Percentiles rank a stretch among this genome's conserved stretches.
Evolutionary conservation across 2,888 invertebrate species (phyloP).

Genomic region (Cancer borealis): DNA sequence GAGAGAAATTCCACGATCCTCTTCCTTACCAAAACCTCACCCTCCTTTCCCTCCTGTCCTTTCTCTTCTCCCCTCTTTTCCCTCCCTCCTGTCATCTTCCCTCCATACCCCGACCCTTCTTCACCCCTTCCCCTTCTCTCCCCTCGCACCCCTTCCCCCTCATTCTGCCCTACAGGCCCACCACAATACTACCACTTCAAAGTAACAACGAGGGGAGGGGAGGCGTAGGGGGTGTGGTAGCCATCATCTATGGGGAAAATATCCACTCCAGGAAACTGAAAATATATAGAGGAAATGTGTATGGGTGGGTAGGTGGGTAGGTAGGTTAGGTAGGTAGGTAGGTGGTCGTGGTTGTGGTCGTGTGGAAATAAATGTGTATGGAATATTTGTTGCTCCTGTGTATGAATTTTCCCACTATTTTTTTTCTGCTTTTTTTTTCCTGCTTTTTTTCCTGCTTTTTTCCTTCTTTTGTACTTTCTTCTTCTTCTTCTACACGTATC

Average conservation of each 20-base stretch:
- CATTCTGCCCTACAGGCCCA: neutral
- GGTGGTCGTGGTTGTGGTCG: neutral
- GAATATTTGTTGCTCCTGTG: neutral
- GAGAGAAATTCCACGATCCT: neutral
- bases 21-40: neutral
- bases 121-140: neutral
- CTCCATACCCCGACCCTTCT: neutral
- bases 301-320: neutral
- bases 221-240: neutral
- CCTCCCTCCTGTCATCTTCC: neutral
- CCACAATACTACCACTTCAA: neutral
- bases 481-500: neutral
- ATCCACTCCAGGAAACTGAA: neutral
- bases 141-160: neutral
- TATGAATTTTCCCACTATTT: neutral
- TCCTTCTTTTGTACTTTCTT: neutral
- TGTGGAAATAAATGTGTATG: neutral
- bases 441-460: neutral
- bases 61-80: neutral
- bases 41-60: neutral
- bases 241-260: neutral
- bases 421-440: neutral
- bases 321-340: neutral
- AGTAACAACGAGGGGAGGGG: neutral
- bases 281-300: slow-evolving; percentile 9